Base-by-base conservation (phyloP, 2,888 invertebrate species). In the Norana najaformis region DNA sequence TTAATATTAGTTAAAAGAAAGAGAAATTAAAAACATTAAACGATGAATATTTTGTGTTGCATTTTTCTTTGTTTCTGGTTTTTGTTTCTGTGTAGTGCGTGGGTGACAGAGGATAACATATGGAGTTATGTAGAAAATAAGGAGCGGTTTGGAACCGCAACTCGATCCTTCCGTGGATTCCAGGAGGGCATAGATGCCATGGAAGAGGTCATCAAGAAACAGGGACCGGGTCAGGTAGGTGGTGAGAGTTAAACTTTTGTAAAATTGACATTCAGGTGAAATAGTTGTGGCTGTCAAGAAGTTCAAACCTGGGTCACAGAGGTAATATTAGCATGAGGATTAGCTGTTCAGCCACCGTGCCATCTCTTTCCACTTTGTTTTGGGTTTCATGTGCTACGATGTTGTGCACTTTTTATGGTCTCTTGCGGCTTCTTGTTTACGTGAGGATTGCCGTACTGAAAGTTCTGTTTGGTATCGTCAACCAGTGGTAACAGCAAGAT, bases 121-220 rank as follows among this genome's bases (percentile, higher is more conserved):
- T 90, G 97, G 95, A 97, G 97, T 0, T 98, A 98, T 94, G 96
- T 96, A 30, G 96, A 97, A 91, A 97, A 96, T 94, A 97, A 97
- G 95, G 97, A 97, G 39, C 96, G 97, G 93, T 96, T 97, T 91
- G 92, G 93, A 39, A 92, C 93, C 34, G 92, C 93, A 20, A 92
- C 93, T 39, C 92, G 94, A 47, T 93, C 94, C 90, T 94, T 94
- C 1, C 89, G 93, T 88, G 94, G 94, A 11, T 90, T 90, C 82
- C 89, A 89, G 23, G 90, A 90, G 37, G 90, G 89, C 16, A 47
- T 90, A 2, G 88, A 89, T 41, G 39, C 83, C 18, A 89, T 89
- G 14, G 89, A 90, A 8, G 89, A 89, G 35, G 34, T 41, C 23
- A 47, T 89, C 53, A 47, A 53, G 37, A 85, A 85, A 36, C 85